phyloP scores from a whole-genome alignment of 2,797 vertebrate species.

The Sebastes cheni region DNA sequence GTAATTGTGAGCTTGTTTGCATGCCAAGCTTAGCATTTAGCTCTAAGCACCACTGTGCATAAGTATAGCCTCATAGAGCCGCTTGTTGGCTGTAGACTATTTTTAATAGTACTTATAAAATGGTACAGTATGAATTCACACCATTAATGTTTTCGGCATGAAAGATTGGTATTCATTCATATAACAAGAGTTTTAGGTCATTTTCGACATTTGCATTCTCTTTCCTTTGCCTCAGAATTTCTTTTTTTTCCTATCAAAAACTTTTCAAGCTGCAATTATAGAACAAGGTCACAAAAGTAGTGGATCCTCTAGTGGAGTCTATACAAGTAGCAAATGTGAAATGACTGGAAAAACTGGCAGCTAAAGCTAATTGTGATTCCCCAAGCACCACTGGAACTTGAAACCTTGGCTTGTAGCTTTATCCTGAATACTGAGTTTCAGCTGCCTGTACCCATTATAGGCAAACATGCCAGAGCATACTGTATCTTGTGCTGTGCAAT shows the following conservation, averaged over 20 bases:
- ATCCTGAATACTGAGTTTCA: constrained; percentile 60
- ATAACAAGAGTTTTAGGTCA: background rate
- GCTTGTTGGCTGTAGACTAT: background rate
- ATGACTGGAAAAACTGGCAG: background rate
- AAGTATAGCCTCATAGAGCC: background rate
- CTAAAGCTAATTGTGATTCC: constrained; percentile 56
- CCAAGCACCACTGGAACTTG: constrained; percentile 26
- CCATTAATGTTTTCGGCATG: background rate
- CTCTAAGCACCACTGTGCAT: background rate
- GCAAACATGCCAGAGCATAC: constrained; percentile 59
- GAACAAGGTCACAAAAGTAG: constrained; percentile 13
- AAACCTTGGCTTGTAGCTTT: constrained; percentile 46
- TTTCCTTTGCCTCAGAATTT: background rate
- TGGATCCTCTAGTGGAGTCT: background rate
- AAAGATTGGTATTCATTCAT: background rate
- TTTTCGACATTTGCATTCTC: background rate
- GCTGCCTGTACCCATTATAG: constrained; percentile 68
- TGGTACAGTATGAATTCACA: background rate
- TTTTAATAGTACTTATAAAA: background rate
- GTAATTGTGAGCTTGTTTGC: background rate
- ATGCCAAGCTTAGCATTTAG: background rate
- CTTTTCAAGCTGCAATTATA: constrained; percentile 19
- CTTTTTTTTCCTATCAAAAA: constrained; percentile 4
- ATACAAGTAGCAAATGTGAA: background rate
- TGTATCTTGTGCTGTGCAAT: constrained; percentile 58